A percentile compares a stretch with the other conserved stretches of the same genome.
Conservation (phyloP, 2,797 vertebrate genomes). For the Myotis planiceps region DNA sequence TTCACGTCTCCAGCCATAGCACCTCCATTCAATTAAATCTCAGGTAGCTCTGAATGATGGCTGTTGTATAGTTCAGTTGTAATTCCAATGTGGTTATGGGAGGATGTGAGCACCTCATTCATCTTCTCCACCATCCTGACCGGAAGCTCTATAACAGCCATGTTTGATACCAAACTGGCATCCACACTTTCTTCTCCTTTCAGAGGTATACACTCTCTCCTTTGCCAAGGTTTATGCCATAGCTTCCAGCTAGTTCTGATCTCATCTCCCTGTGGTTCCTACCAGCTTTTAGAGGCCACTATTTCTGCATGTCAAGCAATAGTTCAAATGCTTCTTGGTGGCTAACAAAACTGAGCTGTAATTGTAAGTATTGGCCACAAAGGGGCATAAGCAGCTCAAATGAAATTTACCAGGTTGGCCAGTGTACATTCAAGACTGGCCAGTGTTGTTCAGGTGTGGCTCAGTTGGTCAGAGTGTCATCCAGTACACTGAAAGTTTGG, state of each 20-base stretch:
- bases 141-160: background rate
- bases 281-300: background rate
- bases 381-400: slow-evolving; percentile 38
- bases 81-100: background rate
- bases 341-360: slow-evolving; percentile 6
- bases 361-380: slow-evolving; percentile 28
- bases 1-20: background rate
- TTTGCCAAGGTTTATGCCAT: background rate
- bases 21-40: background rate
- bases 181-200: background rate
- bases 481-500: background rate
- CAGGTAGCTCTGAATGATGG: background rate
- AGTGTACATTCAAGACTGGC: background rate
- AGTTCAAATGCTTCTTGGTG: background rate
- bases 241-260: background rate
- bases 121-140: background rate
- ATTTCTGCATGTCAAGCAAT: background rate
- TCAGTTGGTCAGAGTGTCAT: background rate
- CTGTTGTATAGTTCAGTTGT: background rate
- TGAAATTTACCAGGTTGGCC: background rate
- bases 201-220: background rate
- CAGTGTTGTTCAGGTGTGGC: background rate
- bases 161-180: background rate
- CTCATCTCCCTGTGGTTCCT: background rate
- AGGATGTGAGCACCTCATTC: background rate